Conservation (phyloP, 2,113 vertebrate genomes). For the Beaufortia kweichowensis region DNA sequence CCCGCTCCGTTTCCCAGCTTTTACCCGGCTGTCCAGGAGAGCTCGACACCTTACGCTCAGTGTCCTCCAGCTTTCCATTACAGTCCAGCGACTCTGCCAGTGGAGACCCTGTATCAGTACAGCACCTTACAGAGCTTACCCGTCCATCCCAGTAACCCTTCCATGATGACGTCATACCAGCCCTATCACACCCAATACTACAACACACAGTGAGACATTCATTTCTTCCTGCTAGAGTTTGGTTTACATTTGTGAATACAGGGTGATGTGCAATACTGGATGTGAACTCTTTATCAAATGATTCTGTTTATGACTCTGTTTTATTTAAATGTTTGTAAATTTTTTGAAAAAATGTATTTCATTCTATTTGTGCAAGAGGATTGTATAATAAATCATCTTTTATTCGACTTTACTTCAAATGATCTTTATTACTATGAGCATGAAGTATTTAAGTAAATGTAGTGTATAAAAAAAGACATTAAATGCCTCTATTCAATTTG, state of each 20-base stretch:
- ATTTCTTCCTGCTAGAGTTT: not conserved
- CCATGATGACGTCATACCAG: slow-evolving; percentile 60
- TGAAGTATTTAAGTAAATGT: not conserved
- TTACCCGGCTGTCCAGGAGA: slow-evolving; percentile 56
- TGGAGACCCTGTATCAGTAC: slow-evolving; percentile 71
- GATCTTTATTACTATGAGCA: not conserved
- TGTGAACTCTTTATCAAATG: slow-evolving; percentile 44
- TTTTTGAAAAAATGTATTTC: slow-evolving; percentile 48
- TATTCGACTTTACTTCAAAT: not conserved
- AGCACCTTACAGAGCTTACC: slow-evolving; percentile 60
- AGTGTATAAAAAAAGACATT: too few species aligned
- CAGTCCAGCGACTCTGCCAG: slow-evolving; percentile 51
- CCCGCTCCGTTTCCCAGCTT: slow-evolving; percentile 65
- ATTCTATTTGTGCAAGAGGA: slow-evolving; percentile 50
- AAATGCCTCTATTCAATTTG: too few species aligned
- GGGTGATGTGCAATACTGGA: slow-evolving; percentile 68
- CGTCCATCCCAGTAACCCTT: slow-evolving; percentile 53
- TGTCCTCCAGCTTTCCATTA: slow-evolving; percentile 65
- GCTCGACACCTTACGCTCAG: slow-evolving; percentile 53
- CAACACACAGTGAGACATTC: slow-evolving; percentile 19
- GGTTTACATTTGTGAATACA: slow-evolving; percentile 27
- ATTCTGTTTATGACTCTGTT: slow-evolving; percentile 49
- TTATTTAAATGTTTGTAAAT: slow-evolving; percentile 68
- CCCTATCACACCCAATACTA: slow-evolving; percentile 68
- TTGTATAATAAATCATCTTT: slow-evolving; percentile 52